Evolutionary conservation across 2,113 vertebrate species (phyloP).

Genomic region (Aptenodytes forsteri): DNA sequence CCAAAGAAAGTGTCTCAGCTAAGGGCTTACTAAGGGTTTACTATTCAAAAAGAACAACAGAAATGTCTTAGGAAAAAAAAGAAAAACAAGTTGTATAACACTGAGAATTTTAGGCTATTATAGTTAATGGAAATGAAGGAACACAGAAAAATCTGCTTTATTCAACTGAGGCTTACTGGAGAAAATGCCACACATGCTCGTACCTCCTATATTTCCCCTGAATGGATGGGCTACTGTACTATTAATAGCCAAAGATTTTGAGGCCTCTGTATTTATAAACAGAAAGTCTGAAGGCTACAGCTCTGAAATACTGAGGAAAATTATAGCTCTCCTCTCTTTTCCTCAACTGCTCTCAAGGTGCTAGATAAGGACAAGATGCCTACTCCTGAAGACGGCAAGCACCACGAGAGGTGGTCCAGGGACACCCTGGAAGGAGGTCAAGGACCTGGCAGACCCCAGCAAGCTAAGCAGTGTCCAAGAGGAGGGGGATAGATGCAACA

Average conservation of each 20-base stretch:
- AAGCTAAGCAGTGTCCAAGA: neutral
- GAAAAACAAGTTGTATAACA: neutral
- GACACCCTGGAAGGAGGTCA: neutral
- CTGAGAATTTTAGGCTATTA: neutral
- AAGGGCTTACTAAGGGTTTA: neutral
- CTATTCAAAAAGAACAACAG: neutral
- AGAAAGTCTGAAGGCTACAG: neutral
- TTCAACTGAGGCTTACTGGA: neutral
- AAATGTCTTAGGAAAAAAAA: neutral
- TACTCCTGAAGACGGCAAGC: neutral
- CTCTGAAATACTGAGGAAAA: neutral
- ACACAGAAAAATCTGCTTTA: neutral
- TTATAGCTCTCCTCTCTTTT: neutral
- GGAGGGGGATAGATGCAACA: neutral
- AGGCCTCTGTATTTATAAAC: neutral
- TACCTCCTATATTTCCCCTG: neutral
- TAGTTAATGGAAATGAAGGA: neutral
- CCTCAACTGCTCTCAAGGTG: neutral
- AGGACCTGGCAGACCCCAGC: neutral
- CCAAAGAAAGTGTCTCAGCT: neutral
- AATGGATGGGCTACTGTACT: neutral
- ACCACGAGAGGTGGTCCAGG: fast-evolving
- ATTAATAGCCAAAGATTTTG: neutral
- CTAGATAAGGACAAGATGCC: neutral
- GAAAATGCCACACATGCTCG: neutral